These are phyloP conservation scores for Nudaria mundana DNA, from an alignment of 2,888 invertebrate genomes.

Conservation along the genomic window DNA sequence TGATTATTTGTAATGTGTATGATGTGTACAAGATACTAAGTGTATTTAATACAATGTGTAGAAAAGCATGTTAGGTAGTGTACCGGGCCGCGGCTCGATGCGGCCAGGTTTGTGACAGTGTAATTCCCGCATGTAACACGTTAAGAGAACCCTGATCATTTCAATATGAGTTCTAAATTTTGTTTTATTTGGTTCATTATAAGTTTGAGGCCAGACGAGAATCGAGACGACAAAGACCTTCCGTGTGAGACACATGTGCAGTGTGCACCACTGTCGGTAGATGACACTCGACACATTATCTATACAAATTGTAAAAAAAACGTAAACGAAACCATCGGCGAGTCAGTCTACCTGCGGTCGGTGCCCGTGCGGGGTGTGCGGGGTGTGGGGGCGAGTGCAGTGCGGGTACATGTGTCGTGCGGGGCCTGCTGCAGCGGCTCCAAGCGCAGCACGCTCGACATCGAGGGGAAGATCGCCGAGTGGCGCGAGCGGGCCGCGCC, in stretches of 20 bases:
- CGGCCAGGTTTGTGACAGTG: neutral
- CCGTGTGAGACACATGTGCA: too few relatives aligned
- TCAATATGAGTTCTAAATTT: constrained; percentile 27
- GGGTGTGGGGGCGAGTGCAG: neutral
- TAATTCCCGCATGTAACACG: constrained; percentile 26
- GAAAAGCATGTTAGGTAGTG: too few relatives aligned
- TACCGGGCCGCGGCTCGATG: too few relatives aligned
- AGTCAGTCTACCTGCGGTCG: too few relatives aligned
- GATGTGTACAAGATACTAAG: too few relatives aligned
- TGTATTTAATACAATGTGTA: too few relatives aligned
- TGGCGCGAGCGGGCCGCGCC: constrained; percentile 58
- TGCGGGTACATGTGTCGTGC: neutral
- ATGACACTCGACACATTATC: constrained; percentile 9
- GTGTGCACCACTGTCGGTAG: constrained; percentile 13
- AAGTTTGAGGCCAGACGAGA: constrained; percentile 20
- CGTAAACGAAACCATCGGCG: too few relatives aligned
- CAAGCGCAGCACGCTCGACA: constrained; percentile 76
- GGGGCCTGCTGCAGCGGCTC: constrained; percentile 54
- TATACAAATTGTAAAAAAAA: too few relatives aligned
- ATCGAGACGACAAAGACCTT: constrained; percentile 13
- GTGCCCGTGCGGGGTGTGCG: too few relatives aligned
- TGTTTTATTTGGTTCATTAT: constrained; percentile 32
- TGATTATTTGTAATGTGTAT: too few relatives aligned
- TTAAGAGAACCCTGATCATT: constrained; percentile 17
- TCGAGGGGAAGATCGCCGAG: constrained; percentile 77